Base-by-base conservation (phyloP, 1,140 invertebrate species). In the Scaptomyza montana region DNA sequence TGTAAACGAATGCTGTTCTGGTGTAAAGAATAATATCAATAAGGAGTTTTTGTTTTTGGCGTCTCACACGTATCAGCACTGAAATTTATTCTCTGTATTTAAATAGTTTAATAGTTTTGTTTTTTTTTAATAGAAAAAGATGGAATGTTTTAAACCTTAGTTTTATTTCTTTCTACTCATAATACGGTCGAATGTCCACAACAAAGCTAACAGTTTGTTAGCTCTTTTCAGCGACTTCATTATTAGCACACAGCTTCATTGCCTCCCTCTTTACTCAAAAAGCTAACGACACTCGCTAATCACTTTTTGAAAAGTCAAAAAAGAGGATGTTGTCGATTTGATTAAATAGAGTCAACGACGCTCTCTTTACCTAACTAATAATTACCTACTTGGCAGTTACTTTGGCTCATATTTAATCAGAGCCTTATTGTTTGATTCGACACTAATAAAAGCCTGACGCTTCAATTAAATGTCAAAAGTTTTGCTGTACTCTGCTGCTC, bases 321-420 rank as follows among this genome's bases (percentile, higher is more conserved):
- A 16, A 3, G 5, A 6, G 5, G 30, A 33, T 5, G 28, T 13
- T n/a, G 43, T 36, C 43, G 16, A 30, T 60, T 60, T 60, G 43
- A 60, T 60, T 51, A 51, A 62, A 62, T 47, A 9, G 21, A 13
- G 49, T 2, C 39, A 30, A 49, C 47, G 33, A 30, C 9, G 30
- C 33, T 36, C 33, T 36, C 13, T 8, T 9, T 30, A 3, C n/a
- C 28, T 1, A 49, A 33, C 28, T 61, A 16, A 61, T 49, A 61
- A 50, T 61, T 28, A 61, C 28, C 59, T 49, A 39, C 45, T 61
- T 45, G 55, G 50, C 51, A 64, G 28, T 64, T 45, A 63, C 39
- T 33, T 45, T 39, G 60, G 50, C 61, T 61, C 71, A 65, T 53
- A 75, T 66, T 63, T 75, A 78, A 78, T 78, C 66, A 77, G 51